These are phyloP conservation scores for Naja naja DNA, from an alignment of 2,113 vertebrate genomes.

Conservation along the genomic window DNA sequence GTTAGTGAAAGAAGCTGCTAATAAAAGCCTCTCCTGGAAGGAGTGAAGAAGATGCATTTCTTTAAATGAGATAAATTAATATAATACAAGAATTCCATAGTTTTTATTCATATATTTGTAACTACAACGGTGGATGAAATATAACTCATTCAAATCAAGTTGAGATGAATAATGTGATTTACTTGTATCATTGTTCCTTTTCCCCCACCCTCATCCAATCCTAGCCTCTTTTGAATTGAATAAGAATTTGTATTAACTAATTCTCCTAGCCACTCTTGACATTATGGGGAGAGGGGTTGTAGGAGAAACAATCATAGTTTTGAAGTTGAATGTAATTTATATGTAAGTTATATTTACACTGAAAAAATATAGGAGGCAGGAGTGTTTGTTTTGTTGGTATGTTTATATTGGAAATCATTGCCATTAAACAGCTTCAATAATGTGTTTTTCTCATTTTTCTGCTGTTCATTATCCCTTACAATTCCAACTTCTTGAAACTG, in stretches of 20 bases:
- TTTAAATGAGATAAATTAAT: background rate
- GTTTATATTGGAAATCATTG: background rate
- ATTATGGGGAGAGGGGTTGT: background rate
- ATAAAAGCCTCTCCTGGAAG: background rate
- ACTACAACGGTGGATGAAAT: background rate
- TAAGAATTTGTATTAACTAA: too few species aligned
- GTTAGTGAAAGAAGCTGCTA: background rate
- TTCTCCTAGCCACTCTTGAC: background rate
- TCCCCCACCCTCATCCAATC: background rate
- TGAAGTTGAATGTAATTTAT: background rate
- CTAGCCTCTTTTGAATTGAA: background rate
- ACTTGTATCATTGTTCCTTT: background rate
- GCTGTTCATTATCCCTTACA: background rate
- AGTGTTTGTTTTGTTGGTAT: background rate
- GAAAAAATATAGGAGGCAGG: background rate
- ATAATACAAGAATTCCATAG: background rate
- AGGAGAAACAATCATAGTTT: background rate
- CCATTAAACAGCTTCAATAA: background rate
- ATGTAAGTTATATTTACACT: background rate
- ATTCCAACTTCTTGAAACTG: slow-evolving; percentile 33
- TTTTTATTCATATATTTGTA: background rate
- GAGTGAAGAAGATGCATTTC: background rate
- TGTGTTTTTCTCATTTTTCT: slow-evolving; percentile 11
- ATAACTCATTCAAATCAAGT: background rate
- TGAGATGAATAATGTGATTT: background rate